Evolutionary conservation across 2,888 invertebrate genomes (phyloP).

Genomic region (Imbricaverruca yamaguchii): DNA sequence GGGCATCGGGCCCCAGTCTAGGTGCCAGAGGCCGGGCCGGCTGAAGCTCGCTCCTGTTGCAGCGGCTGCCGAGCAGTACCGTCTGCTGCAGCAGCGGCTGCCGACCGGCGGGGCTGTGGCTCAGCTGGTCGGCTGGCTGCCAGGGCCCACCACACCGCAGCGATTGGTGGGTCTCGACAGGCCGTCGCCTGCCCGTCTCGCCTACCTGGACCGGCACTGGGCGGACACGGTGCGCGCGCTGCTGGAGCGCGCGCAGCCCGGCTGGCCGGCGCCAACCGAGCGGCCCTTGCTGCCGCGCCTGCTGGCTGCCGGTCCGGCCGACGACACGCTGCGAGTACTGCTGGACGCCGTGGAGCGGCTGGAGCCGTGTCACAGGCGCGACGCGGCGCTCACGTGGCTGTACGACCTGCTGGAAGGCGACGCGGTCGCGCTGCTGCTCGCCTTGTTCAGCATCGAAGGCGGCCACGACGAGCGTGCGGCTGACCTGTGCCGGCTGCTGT

Average conservation of each 20-base stretch:
- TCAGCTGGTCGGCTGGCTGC: not conserved
- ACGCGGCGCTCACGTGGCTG: conserved; percentile 24
- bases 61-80: not conserved
- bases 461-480: conserved; percentile 35
- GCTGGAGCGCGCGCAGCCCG: not conserved
- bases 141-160: not conserved
- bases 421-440: conserved; percentile 24
- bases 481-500: conserved; percentile 53
- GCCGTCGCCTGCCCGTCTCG: not conserved
- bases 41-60: not conserved
- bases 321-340: conserved; percentile 23
- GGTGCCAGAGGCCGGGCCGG: too few species aligned
- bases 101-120: not conserved
- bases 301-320: conserved; percentile 24
- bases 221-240: not conserved
- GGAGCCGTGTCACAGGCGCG: conserved; percentile 23
- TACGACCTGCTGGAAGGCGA: conserved; percentile 22
- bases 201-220: not conserved
- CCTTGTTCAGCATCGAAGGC: not conserved
- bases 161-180: not conserved
- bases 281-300: not conserved
- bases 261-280: not conserved
- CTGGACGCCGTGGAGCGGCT: conserved; percentile 16
- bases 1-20: not conserved
- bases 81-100: not conserved